These are phyloP conservation scores for Podiceps cristatus DNA, from an alignment of 2,113 vertebrate species.

Conservation along the genomic window DNA sequence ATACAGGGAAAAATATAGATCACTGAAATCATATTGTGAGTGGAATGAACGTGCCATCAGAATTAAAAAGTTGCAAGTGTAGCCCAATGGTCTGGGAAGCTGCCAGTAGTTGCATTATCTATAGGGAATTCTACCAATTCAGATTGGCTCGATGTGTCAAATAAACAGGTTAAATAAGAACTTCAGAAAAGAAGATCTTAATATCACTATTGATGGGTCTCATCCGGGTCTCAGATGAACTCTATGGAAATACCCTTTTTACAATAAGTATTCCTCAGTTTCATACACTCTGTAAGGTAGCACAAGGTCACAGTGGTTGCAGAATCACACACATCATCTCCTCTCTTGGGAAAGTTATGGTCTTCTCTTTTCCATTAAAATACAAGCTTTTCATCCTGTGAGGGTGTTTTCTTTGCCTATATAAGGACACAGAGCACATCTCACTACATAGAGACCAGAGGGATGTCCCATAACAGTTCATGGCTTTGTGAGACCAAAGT, in stretches of 20 bases:
- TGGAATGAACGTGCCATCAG: not conserved
- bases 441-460: not conserved
- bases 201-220: not conserved
- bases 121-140: not conserved
- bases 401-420: rapidly evolving
- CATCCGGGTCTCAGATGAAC: not conserved
- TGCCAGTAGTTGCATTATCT: not conserved
- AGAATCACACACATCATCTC: not conserved
- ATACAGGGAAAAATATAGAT: not conserved
- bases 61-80: not conserved
- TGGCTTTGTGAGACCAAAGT: not conserved
- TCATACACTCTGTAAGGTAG: not conserved
- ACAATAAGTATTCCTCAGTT: not conserved
- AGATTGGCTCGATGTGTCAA: not conserved
- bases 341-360: not conserved
- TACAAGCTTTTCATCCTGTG: not conserved
- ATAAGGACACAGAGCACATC: not conserved
- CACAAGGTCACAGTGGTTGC: not conserved
- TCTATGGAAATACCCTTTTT: not conserved
- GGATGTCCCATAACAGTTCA: not conserved
- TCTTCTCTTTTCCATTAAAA: not conserved
- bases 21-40: not conserved
- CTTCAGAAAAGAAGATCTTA: not conserved
- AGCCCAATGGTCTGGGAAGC: not conserved
- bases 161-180: not conserved